Conservation (phyloP, 2,888 invertebrate species). For the Nipponacmea schrenckii region DNA sequence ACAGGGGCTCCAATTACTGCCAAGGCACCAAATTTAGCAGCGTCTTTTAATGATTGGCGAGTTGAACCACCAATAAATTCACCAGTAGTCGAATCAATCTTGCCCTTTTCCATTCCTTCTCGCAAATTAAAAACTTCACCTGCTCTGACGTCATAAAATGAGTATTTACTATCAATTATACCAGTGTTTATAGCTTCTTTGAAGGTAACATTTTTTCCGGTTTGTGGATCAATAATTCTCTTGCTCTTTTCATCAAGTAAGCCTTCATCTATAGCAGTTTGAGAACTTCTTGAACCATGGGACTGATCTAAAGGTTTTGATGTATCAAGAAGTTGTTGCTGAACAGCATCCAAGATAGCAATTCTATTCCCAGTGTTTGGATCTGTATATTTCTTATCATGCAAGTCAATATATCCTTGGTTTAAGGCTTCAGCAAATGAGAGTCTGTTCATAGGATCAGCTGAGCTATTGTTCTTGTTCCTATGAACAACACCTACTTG, state of each 20-base stretch:
- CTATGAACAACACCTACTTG: constrained; percentile 32
- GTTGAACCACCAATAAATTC: constrained; percentile 79
- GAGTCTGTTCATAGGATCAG: constrained; percentile 39
- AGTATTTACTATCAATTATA: constrained; percentile 49
- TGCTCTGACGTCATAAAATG: constrained; percentile 69
- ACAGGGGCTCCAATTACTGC: constrained; percentile 82
- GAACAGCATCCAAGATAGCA: constrained; percentile 87
- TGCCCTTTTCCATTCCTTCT: constrained; percentile 71
- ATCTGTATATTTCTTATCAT: constrained; percentile 60
- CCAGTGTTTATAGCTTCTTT: constrained; percentile 50
- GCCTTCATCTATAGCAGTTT: constrained; percentile 79
- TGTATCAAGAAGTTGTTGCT: constrained; percentile 61
- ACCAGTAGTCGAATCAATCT: constrained; percentile 76
- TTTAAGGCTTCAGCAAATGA: constrained; percentile 78
- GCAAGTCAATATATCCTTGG: constrained; percentile 79
- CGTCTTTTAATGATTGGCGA: constrained; percentile 80
- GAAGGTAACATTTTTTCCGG: constrained; percentile 76
- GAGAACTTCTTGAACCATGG: constrained; percentile 36
- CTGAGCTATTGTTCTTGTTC: constrained; percentile 19
- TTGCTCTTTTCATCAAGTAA: constrained; percentile 86
- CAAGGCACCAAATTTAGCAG: constrained; percentile 74
- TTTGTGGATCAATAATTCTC: constrained; percentile 83
- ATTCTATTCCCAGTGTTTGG: constrained; percentile 78
- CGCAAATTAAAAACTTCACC: constrained; percentile 78
- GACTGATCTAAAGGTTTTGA: constrained; percentile 17